Base-by-base conservation (phyloP, 2,888 invertebrate species). In the Andrena chrysosceles region DNA sequence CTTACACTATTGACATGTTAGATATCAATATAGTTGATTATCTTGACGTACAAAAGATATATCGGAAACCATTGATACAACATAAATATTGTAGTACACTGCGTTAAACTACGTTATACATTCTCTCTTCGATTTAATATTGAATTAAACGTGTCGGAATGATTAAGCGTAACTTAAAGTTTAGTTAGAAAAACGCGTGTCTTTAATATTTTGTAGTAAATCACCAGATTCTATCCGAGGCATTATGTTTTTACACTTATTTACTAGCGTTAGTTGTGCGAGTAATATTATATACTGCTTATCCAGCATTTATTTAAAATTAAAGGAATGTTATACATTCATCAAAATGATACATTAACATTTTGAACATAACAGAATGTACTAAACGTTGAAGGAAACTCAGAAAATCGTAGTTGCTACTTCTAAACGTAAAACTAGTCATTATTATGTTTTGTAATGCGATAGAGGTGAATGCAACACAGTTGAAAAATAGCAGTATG, bases 1-100 rank as follows among this genome's bases (percentile, higher is more conserved):
- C 84, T 84, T 85, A 85, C 84, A 85, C 73, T 70, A 84, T 76
- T 72, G 20, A 68, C 49, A 78, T 52, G 63, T 69, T 73, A 77
- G 69, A 66, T 79, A 74, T 66, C 56, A 64, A 74, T 64, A 74
- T 77, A 60, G 77, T 49, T 72, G 71, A 31, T 81, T 81, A 81
- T 77, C 84, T 81, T 84, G 77, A 85, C 77, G 77, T 75, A 77
- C 75, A 81, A 71, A 56, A 66, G 49, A 52, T 74, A 69, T 67
- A 35, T 56, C 52, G 62, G 82, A 77, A 48, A 63, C 26, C 49
- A 74, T 60, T 13, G 48, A 31, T 60, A 48, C 60, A 35, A 73
- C 48, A 64, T 56, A 78, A 81, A 63, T 82, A 75, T 60, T 77
- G 48, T 69, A 81, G 33, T 63, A 60, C 56, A 56, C 35, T 62